Evolutionary conservation across 1,140 invertebrate genomes (phyloP), one percentile per base, ranked within the genome.

Genomic region (Streblospio benedicti): DNA sequence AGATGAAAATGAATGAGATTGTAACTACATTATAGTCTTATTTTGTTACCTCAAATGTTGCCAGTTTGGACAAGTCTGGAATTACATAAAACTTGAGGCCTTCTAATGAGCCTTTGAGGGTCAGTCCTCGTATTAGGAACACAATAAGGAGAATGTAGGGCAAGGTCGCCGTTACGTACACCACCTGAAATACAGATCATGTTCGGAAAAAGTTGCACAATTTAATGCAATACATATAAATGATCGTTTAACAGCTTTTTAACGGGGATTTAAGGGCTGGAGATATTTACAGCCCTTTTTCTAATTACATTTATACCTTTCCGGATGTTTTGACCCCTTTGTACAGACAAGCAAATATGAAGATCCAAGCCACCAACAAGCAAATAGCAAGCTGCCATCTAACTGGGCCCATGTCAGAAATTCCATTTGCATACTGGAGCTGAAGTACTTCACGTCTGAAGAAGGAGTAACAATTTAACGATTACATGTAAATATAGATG

Each of bases 281-380:
- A n/a, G n/a, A n/a, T n/a, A n/a, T n/a, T n/a, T n/a, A n/a, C n/a
- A n/a, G n/a, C n/a, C n/a, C n/a, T n/a, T n/a, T n/a, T n/a, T n/a
- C n/a, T n/a, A n/a, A n/a, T n/a, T n/a, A n/a, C n/a, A n/a, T n/a
- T 20, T 27, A 47, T 71, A 85, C 85, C 81, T 88, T 90, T 69
- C 89, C 89, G 27, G 87, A 88, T 63, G 86, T 87, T 72, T 90
- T 87, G 12, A 91, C 86, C 28, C 88, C 88, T 80, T 89, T 89
- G 71, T 85, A 87, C 25, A 91, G 79, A 70, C 87, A 89, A 31
- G 89, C 79, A 66, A 87, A 88, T 18, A 90, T 87, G 44, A 90
- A 84, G 44, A 86, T 69, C 88, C 88, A 91, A 50, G 87, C 86
- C 18, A 85, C 73, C 0, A 88, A 77, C 4, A 90, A 77, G 75